Conservation (phyloP, 2,888 invertebrate species). For the Polymixis lichenea region DNA sequence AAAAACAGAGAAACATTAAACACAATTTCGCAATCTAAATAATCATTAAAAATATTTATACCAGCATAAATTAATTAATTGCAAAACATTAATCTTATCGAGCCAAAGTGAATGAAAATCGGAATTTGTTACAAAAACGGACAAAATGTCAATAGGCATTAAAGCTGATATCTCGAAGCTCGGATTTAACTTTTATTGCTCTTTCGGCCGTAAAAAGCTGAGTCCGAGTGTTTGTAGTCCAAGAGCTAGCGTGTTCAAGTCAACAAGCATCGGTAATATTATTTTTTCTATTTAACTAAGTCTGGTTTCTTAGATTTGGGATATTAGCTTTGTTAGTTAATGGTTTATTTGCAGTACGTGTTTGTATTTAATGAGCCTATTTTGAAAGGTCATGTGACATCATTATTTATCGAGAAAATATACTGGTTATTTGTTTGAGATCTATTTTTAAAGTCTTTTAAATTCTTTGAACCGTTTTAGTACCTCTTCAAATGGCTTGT, state of each 20-base stretch:
- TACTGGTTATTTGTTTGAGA: background rate
- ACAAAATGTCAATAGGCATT: conserved; percentile 78
- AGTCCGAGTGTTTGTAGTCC: conserved; percentile 71
- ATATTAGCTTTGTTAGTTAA: conserved; percentile 43
- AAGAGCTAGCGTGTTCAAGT: conserved; percentile 62
- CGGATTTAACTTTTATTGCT: conserved; percentile 79
- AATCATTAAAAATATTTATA: conserved; percentile 55
- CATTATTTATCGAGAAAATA: conserved; percentile 4
- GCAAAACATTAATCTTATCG: conserved; percentile 72
- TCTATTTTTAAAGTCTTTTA: conserved; percentile 1
- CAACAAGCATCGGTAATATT: conserved; percentile 15
- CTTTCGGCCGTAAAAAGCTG: conserved; percentile 77
- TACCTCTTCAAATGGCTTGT: background rate
- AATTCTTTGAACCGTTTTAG: conserved; percentile 1
- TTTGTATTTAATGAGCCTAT: conserved; percentile 23
- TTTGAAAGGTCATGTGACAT: conserved; percentile 34
- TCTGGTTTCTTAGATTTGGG: conserved; percentile 23
- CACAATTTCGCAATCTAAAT: conserved; percentile 50
- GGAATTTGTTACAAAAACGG: conserved; percentile 69
- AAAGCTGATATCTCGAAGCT: conserved; percentile 78
- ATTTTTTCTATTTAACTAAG: conserved; percentile 12
- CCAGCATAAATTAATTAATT: conserved; percentile 67
- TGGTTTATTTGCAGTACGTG: conserved; percentile 44
- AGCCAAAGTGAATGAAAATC: conserved; percentile 58
- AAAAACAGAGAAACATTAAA: conserved; percentile 10